Evolutionary conservation across 2,888 invertebrate species (phyloP), one percentile per base, ranked within the genome.

Genomic region (Platycheirus albimanus): DNA sequence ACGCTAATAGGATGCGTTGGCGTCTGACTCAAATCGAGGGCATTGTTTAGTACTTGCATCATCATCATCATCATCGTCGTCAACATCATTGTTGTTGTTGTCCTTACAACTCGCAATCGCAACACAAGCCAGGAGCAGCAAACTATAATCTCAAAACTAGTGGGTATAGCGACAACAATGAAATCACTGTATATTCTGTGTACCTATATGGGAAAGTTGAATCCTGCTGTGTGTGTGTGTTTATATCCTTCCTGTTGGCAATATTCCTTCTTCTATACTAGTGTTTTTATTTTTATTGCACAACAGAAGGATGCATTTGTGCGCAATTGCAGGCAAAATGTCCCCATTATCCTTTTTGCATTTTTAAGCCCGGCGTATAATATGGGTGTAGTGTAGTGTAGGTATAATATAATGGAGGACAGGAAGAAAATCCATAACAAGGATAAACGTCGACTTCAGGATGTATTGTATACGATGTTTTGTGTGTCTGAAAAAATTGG

Each of bases 281-380:
- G n/a, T n/a, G n/a, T 17, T 38, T 33, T 49, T 10, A 28, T 51
- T 61, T 19, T 49, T 30, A 30, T 28, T 17, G 45, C 56, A 49
- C 24, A 38, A 66, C 8, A 76, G 36, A 71, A 67, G 51, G 38
- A 72, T 78, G 78, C 83, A 78, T 78, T 78, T 78, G 72, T 83
- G 83, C 83, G 83, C 83, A 83, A 83, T 83, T 83, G 83, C 83
- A 78, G 67, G 72, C 78, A 67, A 72, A 83, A 78, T 72, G 72
- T 74, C 51, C 61, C 64, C 38, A 78, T 83, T 83, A 83, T 78
- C 69, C 56, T 72, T 72, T n/a, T 78, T 78, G 78, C 56, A 64
- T 72, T 83, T 61, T 74, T 64, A 72, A 69, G 67, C 66, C 30
- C 19, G n/a, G n/a, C n/a, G 30, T 30, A 30, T 43, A 74, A 67